Evolutionary conservation across 2,113 vertebrate species (phyloP).

Genomic region (Perca flavescens): DNA sequence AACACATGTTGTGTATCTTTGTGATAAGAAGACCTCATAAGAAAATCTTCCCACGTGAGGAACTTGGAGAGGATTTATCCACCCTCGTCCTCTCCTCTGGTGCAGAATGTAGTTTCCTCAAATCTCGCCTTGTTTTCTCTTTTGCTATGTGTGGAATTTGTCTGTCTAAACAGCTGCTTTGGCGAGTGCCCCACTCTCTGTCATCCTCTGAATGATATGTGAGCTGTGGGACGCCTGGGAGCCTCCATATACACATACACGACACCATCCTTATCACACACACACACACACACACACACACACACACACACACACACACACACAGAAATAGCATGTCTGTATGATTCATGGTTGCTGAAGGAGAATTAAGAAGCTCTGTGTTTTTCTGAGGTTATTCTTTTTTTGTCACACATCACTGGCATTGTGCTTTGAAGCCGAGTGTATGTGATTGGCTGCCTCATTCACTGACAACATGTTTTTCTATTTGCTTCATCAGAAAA

Average conservation of each 20-base stretch:
- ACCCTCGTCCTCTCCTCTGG: background rate
- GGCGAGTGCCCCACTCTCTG: slow-evolving; percentile 58
- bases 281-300: slow-evolving; percentile 18
- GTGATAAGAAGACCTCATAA: slow-evolving; percentile 24
- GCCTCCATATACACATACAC: slow-evolving; percentile 39
- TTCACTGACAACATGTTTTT: slow-evolving; percentile 16
- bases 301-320: slow-evolving; percentile 18
- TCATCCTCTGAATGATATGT: slow-evolving; percentile 64
- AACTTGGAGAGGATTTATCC: slow-evolving; percentile 5
- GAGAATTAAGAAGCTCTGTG: slow-evolving; percentile 29
- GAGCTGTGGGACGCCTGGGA: slow-evolving; percentile 66
- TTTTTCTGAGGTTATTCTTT: slow-evolving; percentile 27
- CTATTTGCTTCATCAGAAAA: slow-evolving; percentile 1
- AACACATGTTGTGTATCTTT: slow-evolving; percentile 4
- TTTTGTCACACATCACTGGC: slow-evolving; percentile 16
- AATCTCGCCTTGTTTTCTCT: slow-evolving; percentile 38
- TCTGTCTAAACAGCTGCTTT: slow-evolving; percentile 75
- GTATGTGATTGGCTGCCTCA: background rate
- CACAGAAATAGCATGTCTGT: slow-evolving; percentile 30
- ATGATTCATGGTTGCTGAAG: slow-evolving; percentile 47
- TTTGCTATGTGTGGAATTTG: slow-evolving; percentile 72
- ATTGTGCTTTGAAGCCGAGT: background rate
- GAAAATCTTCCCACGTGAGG: background rate
- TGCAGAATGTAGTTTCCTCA: slow-evolving; percentile 18
- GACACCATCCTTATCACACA: slow-evolving; percentile 36